Conservation (phyloP, 2,113 vertebrate genomes). For the Lepus europaeus region DNA sequence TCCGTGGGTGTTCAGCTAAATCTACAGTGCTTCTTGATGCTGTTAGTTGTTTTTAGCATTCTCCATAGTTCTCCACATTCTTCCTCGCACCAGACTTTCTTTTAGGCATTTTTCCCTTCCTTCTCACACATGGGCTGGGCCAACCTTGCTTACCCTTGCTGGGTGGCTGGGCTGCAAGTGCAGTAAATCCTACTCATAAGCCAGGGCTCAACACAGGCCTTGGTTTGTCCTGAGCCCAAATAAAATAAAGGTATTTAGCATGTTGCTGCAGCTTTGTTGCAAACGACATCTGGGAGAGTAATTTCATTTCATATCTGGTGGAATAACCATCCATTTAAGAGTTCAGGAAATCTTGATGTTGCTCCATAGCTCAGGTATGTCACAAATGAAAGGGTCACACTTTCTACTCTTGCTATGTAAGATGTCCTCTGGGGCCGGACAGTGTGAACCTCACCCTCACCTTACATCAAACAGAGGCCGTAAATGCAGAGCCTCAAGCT, state of each 20-base stretch:
- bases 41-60: slow-evolving; percentile 95
- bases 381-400: background rate
- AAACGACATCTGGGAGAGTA: slow-evolving; percentile 8
- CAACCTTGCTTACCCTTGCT: too few species aligned
- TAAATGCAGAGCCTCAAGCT: background rate
- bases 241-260: background rate
- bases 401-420: background rate
- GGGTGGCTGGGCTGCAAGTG: too few species aligned
- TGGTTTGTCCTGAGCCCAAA: background rate
- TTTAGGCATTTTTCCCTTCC: slow-evolving; percentile 93
- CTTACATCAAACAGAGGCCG: background rate
- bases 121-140: slow-evolving; percentile 42
- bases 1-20: slow-evolving; percentile 97
- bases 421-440: background rate
- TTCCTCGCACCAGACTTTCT: slow-evolving; percentile 99
- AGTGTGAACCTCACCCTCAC: background rate
- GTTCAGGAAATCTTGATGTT: slow-evolving; percentile 27
- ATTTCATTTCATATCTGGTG: slow-evolving; percentile 58
- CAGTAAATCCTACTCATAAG: too few species aligned
- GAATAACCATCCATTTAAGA: slow-evolving; percentile 41
- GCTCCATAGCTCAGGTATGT: background rate
- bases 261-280: background rate
- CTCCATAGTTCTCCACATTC: slow-evolving; percentile 96
- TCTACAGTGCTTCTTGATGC: slow-evolving; percentile 94
- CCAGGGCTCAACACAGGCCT: background rate